Evolutionary conservation across 37 sponge, comb jelly and placozoan species (phyloP), one percentile per base, ranked within the genome.

Genomic region (Haliclona indistincta): DNA sequence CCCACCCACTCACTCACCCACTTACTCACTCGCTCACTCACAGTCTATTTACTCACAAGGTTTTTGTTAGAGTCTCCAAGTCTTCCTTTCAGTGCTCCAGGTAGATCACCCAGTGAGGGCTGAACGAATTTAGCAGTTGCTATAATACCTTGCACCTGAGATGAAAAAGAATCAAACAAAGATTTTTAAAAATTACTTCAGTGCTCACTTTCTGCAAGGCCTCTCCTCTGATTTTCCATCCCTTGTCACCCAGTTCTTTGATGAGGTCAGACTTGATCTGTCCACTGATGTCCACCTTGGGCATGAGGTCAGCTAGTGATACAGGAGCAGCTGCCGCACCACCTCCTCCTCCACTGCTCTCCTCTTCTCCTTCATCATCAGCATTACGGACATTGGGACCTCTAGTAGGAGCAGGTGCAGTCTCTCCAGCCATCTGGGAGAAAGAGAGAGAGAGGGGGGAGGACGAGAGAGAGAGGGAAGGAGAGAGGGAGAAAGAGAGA

Each of bases 11-110:
- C n/a, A n/a, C n/a, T n/a, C n/a, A n/a, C n/a, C n/a, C n/a, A n/a
- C n/a, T n/a, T n/a, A n/a, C n/a, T n/a, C n/a, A n/a, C n/a, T n/a
- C n/a, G n/a, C n/a, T n/a, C n/a, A n/a, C n/a, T n/a, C n/a, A n/a
- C n/a, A n/a, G 44, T 28, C 2, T 43, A 68, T 25, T 4, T 38
- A 23, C 61, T 66, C 34, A 90, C 94, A 61, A 90, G 77, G 80
- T 94, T 94, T 70, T 94, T 94, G 81, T 94, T 94, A 63, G 95
- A 79, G 76, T 94, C 95, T 0, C 51, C 44, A 29, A 94, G 84
- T 63, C 91, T 56, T 25, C 54, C 95, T 60, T 94, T 94, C 33
- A 94, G 84, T 1, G 88, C 91, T 35, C 79, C 86, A 22, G 92
- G 92, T 0, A 94, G 81, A 4, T 91, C 88, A 0, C 95, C 94